Conservation (phyloP, 2,888 invertebrate species). For the Isoperla grammatica region DNA sequence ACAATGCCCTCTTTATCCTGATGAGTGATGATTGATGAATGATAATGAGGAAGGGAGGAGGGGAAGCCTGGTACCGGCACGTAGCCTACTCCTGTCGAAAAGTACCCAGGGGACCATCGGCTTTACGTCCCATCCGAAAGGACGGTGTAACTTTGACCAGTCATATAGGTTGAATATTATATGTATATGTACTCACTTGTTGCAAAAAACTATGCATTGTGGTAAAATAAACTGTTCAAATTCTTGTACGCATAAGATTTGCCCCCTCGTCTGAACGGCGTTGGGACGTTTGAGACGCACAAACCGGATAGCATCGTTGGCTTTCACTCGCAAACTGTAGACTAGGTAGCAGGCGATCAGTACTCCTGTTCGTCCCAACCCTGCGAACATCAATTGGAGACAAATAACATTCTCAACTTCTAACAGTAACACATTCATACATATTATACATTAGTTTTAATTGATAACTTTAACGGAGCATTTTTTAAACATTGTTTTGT, state of each 20-base stretch:
- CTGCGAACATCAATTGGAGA: conserved; percentile 46
- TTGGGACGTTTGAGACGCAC: conserved; percentile 70
- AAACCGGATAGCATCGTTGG: conserved; percentile 73
- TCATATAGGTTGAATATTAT: too few relatives aligned
- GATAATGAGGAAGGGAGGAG: too few relatives aligned
- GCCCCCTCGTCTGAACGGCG: conserved; percentile 76
- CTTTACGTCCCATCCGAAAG: too few relatives aligned
- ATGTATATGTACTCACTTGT: conserved; percentile 57
- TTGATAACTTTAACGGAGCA: too few relatives aligned
- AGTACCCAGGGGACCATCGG: too few relatives aligned
- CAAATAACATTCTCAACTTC: background rate
- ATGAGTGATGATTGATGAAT: too few relatives aligned
- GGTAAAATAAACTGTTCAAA: conserved; percentile 76
- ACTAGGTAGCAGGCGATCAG: conserved; percentile 82
- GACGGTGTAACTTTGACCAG: too few relatives aligned
- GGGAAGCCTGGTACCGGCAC: too few relatives aligned
- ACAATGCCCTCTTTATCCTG: too few relatives aligned
- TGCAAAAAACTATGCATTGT: conserved; percentile 65
- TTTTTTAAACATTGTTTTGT: too few relatives aligned
- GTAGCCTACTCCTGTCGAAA: too few relatives aligned
- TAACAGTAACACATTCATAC: conserved; percentile 18
- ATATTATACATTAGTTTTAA: too few relatives aligned
- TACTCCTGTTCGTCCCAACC: conserved; percentile 78
- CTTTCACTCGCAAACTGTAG: conserved; percentile 66
- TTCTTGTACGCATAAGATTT: conserved; percentile 74